These are phyloP conservation scores for Scaptodrosophila lebanonensis DNA, from an alignment of 1,140 invertebrate species.

Conservation along the genomic window DNA sequence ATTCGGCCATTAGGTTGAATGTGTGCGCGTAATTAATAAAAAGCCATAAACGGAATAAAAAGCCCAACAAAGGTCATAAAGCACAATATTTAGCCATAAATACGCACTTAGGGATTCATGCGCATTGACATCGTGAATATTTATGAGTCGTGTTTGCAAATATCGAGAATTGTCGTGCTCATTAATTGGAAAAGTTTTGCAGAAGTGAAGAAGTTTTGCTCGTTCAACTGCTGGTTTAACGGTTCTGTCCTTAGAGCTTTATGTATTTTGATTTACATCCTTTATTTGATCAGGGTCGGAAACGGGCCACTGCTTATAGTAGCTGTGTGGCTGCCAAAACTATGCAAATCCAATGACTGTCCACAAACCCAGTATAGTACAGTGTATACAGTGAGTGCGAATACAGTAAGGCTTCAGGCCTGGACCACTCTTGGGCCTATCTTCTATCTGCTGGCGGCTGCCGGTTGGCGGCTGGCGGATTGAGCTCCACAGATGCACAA, in stretches of 20 bases:
- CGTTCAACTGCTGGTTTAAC: neutral
- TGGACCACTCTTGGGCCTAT: too few relatives aligned
- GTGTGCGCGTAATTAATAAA: conserved; percentile 32
- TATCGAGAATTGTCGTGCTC: conserved; percentile 40
- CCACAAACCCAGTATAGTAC: too few relatives aligned
- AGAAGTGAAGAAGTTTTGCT: neutral
- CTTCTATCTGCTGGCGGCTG: too few relatives aligned
- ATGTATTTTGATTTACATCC: neutral
- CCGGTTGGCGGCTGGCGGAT: conserved; percentile 19
- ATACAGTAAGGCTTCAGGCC: neutral
- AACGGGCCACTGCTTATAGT: too few relatives aligned
- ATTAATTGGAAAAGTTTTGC: conserved; percentile 59
- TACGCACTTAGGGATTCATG: conserved; percentile 54
- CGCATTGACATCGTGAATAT: conserved; percentile 54
- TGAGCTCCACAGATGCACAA: conserved; percentile 28
- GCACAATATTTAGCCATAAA: conserved; percentile 44
- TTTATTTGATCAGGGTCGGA: too few relatives aligned
- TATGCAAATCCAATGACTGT: conserved; percentile 65
- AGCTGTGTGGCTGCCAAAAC: conserved; percentile 27
- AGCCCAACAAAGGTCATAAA: conserved; percentile 53
- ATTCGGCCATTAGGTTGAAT: too few relatives aligned
- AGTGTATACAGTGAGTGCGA: conserved; percentile 37
- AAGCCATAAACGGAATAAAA: conserved; percentile 40
- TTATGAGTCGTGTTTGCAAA: conserved; percentile 39
- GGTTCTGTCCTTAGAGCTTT: neutral